phyloP scores from a whole-genome alignment of 2,113 vertebrate genomes.

The Lichenostomus cassidix region DNA sequence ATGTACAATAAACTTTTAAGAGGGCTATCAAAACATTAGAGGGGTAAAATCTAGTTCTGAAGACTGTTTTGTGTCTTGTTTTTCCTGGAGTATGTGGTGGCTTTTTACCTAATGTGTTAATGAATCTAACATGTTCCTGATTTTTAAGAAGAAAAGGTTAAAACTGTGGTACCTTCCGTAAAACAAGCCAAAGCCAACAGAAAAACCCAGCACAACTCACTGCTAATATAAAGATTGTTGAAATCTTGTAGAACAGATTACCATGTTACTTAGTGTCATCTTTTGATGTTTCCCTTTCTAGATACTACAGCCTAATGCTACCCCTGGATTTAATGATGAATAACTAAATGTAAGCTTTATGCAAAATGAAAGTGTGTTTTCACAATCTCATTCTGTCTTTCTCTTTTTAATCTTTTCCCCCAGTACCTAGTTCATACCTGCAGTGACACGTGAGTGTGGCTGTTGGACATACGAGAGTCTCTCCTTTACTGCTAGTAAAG shows the following conservation, averaged over 20 bases:
- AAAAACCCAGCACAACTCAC: background rate
- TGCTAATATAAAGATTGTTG: background rate
- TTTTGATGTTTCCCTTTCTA: background rate
- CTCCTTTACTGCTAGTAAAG: background rate
- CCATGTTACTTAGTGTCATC: rapidly evolving
- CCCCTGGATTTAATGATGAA: background rate
- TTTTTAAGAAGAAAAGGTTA: background rate
- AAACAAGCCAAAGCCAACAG: background rate
- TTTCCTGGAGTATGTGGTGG: background rate
- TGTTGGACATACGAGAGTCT: background rate
- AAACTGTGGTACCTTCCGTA: background rate
- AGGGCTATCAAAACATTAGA: background rate
- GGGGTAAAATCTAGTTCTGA: background rate
- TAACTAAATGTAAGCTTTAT: background rate
- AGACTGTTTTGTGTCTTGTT: background rate
- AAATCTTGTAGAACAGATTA: background rate
- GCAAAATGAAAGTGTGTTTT: background rate
- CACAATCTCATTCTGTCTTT: background rate
- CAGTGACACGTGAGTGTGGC: background rate
- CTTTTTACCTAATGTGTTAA: background rate
- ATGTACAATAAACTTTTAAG: background rate
- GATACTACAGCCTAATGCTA: background rate
- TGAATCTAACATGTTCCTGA: background rate
- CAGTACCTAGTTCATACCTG: background rate
- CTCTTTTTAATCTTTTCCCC: background rate